Evolutionary conservation across 1,140 invertebrate species (phyloP), one percentile per base, ranked within the genome.

Genomic region (Mizuhopecten yessoensis): DNA sequence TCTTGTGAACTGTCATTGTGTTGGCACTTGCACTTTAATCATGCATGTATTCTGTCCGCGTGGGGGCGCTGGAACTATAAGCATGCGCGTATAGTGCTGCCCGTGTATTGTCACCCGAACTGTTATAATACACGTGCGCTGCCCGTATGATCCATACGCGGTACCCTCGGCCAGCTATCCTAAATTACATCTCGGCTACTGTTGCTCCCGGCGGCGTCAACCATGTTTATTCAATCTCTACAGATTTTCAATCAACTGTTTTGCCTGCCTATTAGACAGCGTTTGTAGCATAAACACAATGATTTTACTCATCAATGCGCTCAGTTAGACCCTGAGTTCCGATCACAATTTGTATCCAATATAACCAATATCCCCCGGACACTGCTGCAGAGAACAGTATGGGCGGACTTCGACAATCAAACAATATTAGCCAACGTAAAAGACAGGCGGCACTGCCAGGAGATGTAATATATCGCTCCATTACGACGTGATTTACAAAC

Each of bases 291-390:
- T 75, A 75, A 75, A 75, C 57, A 75, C 57, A 75, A 75, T 75
- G 57, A 75, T 75, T 75, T 75, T 13, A 75, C 23, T 75, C 57
- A 75, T 75, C 57, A 75, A 75, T 75, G n/a, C 57, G 20, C 57
- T 75, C 57, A 75, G 57, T 75, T 75, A 75, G 5, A 75, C n/a
- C n/a, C 1, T 13, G n/a, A 75, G 23, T 75, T 75, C 57, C 57
- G 57, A 75, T 75, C 57, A 75, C 57, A 75, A 75, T 75, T 75
- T 75, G 57, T 75, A 75, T 29, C 57, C 57, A 9, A 75, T 75
- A 29, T 5, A 75, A 13, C 57, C 57, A 11, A 75, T 75, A 23
- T 75, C 57, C 57, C 57, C 20, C 57, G 57, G 57, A 75, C 57
- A 75, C 15, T 75, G 23, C 29, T 0, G 57, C 57, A 75, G 57